A percentile compares a stretch with the other conserved stretches of the same genome.
phyloP scores from a whole-genome alignment of 2,113 vertebrate species.

The Platanista minor region DNA sequence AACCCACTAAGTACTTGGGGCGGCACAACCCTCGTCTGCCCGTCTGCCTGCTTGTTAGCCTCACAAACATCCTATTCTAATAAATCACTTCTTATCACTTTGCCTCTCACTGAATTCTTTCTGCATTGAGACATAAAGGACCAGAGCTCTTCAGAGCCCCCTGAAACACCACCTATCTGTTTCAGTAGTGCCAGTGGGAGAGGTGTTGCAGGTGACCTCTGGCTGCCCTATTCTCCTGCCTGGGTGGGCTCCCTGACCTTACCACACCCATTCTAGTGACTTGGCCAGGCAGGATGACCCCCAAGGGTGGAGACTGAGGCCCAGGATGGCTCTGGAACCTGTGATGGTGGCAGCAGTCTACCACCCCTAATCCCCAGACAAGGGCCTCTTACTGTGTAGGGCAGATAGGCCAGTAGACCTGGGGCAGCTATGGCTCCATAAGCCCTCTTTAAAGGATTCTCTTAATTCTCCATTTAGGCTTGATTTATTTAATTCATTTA shows the following conservation, averaged over 20 bases:
- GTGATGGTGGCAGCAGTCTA: neutral
- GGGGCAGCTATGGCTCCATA: neutral
- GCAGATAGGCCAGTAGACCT: neutral
- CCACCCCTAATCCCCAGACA: neutral
- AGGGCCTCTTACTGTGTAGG: neutral
- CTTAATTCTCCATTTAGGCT: neutral
- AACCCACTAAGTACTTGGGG: too few relatives aligned
- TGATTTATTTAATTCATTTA: neutral
- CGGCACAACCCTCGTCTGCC: too few relatives aligned
- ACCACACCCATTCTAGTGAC: constrained; percentile 77
- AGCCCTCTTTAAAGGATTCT: neutral
- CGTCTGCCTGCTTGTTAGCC: too few relatives aligned
- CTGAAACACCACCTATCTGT: too few relatives aligned
- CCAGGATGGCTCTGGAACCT: neutral
- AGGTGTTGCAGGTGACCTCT: constrained; percentile 85
- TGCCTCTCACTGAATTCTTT: too few relatives aligned
- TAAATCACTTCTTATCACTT: too few relatives aligned
- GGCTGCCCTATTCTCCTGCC: constrained; percentile 83
- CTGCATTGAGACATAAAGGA: too few relatives aligned
- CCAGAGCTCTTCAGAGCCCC: too few relatives aligned
- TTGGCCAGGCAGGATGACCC: too few relatives aligned
- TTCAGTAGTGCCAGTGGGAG: neutral
- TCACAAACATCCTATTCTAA: too few relatives aligned
- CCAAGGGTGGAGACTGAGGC: neutral
- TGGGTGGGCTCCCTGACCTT: constrained; percentile 86